These are phyloP conservation scores for Thymelicus lineola DNA, from an alignment of 2,888 invertebrate species.

Conservation along the genomic window DNA sequence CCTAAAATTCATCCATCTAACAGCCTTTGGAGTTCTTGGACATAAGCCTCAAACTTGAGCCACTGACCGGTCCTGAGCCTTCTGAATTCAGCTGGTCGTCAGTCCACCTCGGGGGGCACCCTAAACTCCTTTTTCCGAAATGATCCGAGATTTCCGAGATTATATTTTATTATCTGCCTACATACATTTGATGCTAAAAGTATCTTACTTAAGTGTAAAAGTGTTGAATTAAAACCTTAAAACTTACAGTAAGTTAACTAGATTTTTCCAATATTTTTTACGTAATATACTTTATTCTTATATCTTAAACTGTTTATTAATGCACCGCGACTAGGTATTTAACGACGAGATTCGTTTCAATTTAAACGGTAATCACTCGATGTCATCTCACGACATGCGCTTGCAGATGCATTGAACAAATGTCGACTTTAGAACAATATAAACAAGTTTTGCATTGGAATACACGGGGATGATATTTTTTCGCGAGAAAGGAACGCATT, in stretches of 20 bases:
- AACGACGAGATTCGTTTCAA: constrained; percentile 38
- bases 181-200: no score
- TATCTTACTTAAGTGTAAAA: neutral
- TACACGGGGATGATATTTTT: constrained; percentile 22
- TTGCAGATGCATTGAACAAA: neutral
- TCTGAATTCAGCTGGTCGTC: no score
- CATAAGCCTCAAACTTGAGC: no score
- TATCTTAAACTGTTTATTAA: constrained; percentile 9
- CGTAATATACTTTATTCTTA: constrained; percentile 1
- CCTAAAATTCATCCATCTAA: no score
- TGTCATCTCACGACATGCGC: constrained; percentile 48
- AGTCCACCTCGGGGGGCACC: neutral
- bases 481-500: constrained; percentile 48
- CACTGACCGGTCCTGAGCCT: no score
- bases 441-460: constrained; percentile 1
- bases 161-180: no score
- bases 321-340: constrained; percentile 7
- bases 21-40: no score
- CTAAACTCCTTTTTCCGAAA: no score
- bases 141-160: no score
- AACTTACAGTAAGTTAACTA: no score
- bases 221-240: neutral
- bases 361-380: constrained; percentile 46
- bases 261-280: constrained; percentile 15
- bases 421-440: neutral